Percentiles rank a stretch among this genome's conserved stretches.
Evolutionary conservation across 2,113 vertebrate species (phyloP).

Genomic region (Recurvirostra avosetta): DNA sequence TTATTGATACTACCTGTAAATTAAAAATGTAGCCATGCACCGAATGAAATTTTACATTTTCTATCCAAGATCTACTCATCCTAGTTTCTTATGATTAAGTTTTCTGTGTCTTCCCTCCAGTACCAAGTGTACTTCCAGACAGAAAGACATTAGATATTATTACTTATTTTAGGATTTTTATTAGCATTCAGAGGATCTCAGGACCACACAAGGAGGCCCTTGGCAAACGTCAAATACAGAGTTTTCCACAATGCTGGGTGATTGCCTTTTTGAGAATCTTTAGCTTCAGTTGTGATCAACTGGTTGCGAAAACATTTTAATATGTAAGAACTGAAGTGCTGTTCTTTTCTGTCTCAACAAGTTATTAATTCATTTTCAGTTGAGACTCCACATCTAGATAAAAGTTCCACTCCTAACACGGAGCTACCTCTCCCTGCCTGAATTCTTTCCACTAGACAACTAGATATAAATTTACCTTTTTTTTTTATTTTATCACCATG

Average conservation of each 20-base stretch:
- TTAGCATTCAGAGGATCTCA: background rate
- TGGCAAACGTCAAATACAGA: background rate
- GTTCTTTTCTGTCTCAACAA: background rate
- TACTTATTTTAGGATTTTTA: background rate
- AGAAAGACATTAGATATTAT: background rate
- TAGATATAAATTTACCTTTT: background rate
- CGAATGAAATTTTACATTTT: background rate
- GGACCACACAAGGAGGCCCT: constrained; percentile 16
- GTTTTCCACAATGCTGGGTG: background rate
- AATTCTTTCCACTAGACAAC: background rate
- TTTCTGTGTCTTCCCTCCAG: background rate
- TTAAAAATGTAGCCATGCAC: background rate
- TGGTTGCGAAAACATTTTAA: background rate
- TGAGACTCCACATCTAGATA: background rate
- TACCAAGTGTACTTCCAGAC: background rate
- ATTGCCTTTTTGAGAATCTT: background rate
- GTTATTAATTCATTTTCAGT: background rate
- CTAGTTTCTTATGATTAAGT: background rate
- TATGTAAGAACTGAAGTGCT: background rate
- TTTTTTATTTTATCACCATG: background rate
- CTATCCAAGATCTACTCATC: background rate
- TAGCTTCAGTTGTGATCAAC: background rate
- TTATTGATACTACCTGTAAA: background rate
- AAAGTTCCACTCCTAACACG: background rate
- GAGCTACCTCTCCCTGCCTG: background rate